phyloP scores from a whole-genome alignment of 2,888 invertebrate species.

The Bhutanitis thaidina region DNA sequence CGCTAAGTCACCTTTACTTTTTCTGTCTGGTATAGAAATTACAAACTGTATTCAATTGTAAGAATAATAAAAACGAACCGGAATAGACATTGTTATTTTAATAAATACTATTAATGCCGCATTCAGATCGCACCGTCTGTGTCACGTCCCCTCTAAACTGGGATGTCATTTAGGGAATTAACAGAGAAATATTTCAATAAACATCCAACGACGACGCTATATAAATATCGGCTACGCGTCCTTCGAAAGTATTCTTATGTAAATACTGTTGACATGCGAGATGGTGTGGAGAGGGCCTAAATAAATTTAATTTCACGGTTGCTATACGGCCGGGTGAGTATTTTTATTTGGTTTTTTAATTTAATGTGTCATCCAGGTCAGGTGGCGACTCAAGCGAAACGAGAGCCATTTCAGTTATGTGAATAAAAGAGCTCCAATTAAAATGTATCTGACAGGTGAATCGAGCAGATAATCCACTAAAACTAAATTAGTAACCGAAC shows the following conservation, averaged over 20 bases:
- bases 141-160: constrained; percentile 54
- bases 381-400: constrained; percentile 46
- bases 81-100: constrained; percentile 67
- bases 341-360: constrained; percentile 47
- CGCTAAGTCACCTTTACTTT: constrained; percentile 31
- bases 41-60: too few relatives aligned
- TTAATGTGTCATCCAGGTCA: constrained; percentile 47
- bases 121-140: constrained; percentile 55
- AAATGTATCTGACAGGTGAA: constrained; percentile 27
- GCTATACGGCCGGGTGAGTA: constrained; percentile 44
- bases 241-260: constrained; percentile 73
- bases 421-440: constrained; percentile 48
- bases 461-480: not conserved
- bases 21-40: constrained; percentile 15
- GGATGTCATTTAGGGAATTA: constrained; percentile 66
- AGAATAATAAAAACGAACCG: constrained; percentile 44
- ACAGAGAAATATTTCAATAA: constrained; percentile 78
- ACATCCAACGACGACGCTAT: constrained; percentile 57
- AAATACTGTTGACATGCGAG: constrained; percentile 66
- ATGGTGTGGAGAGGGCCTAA: constrained; percentile 67
- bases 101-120: constrained; percentile 67
- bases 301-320: constrained; percentile 75
- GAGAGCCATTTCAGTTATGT: constrained; percentile 43
- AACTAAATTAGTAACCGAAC: too few relatives aligned
- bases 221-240: constrained; percentile 67